Base-by-base conservation (phyloP, 2,797 vertebrate genomes). In the Xyrichtys novacula region DNA sequence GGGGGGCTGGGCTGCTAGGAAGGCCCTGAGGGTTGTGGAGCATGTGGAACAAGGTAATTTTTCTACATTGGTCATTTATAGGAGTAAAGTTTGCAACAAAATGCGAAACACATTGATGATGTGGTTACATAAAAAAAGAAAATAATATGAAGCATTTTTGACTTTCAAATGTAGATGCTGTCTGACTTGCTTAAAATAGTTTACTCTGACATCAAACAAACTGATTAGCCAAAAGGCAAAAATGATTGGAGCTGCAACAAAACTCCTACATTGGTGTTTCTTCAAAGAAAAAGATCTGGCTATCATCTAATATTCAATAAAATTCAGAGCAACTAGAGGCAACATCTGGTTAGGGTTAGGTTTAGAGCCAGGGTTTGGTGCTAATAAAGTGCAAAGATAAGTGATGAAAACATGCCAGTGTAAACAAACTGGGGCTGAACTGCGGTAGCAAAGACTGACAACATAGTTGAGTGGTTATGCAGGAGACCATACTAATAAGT, bases 1-100 rank as follows among this genome's bases (percentile, higher is more conserved):
- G 98, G 98, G 98, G 76, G 98, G 98, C 81, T 99, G 97, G 97
- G 96, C 97, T 19, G 96, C 98, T 1, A 94, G 97, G 74, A 99
- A 99, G 80, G 95, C 97, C 50, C 92, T 99, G 80, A 92, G 96
- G 88, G 97, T 99, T 49, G 89, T 99, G 44, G 98, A 99, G 82
- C 96, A 99, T 0, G 97, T 97, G 49, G 98, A 99, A 61, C 97
- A 99, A 95, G 97, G 98, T 97, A 88, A 76, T 38, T 23, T 12
- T 7, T 15, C 48, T 34, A 7, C 2, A 40, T 2, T 40, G 40
- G 5, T 64, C 15, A 12, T 16, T 15, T 11, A 36, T 3, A 29
- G 28, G 28, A 5, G 34, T 4, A 17, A 32, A n/a, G n/a, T n/a
- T n/a, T n/a, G n/a, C n/a, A n/a, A 44, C 44, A 7, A 25, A 47